phyloP scores from a whole-genome alignment of 2,797 vertebrate species.

The Parauchenoglanis punctatus region DNA sequence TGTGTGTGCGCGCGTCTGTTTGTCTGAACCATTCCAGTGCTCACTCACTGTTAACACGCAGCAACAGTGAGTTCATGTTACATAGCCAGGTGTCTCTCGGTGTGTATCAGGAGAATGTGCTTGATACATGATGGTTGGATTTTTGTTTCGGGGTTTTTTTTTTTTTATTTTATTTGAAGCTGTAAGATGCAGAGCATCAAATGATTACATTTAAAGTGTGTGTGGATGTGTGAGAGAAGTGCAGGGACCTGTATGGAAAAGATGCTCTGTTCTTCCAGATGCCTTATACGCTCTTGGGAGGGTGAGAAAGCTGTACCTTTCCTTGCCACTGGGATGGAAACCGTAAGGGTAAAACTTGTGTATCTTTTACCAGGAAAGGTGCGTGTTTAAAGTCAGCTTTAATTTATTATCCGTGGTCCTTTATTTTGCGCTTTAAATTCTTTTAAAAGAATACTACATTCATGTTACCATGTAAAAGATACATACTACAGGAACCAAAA shows the following conservation, averaged over 20 bases:
- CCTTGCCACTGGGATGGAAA: not conserved
- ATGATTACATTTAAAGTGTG: not conserved
- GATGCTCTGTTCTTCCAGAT: conserved; percentile 12
- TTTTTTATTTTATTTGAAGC: not conserved
- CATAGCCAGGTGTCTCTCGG: not conserved
- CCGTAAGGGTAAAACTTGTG: not conserved
- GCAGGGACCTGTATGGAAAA: not conserved
- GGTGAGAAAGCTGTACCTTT: not conserved
- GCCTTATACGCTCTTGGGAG: conserved; percentile 14
- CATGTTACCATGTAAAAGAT: not conserved
- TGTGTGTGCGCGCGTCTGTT: conserved; percentile 23
- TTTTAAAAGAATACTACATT: not conserved
- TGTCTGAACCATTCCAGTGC: conserved; percentile 57
- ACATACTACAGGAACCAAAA: not conserved
- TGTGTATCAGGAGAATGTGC: not conserved
- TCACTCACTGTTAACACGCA: conserved; percentile 44
- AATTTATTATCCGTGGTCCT: not conserved
- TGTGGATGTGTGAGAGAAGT: not conserved
- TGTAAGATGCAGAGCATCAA: not conserved
- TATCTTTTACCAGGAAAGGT: not conserved
- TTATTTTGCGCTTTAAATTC: not conserved
- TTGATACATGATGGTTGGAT: not conserved
- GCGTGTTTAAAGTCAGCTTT: not conserved
- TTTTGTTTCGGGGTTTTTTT: not conserved
- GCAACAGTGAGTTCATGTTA: conserved; percentile 19